Evolutionary conservation across 2,888 invertebrate genomes (phyloP), one percentile per base, ranked within the genome.

Genomic region (Lithophane socia): DNA sequence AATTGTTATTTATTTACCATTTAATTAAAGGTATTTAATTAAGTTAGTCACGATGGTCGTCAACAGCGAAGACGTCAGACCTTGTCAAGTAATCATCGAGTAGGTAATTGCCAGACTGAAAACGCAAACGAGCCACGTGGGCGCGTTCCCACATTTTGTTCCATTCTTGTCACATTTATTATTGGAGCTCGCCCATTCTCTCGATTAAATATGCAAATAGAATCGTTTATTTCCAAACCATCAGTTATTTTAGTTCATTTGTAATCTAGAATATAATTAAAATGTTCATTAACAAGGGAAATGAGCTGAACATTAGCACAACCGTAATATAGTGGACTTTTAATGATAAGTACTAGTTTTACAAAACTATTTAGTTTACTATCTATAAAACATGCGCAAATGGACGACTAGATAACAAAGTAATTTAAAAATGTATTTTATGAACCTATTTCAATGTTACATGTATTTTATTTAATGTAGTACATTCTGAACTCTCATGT

Each of bases 111-210:
- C 65, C 75, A 78, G 66, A 61, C 58, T 37, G 9, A 61, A 65
- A 77, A 65, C 69, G 75, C 74, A 77, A 79, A 77, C 73, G 68
- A 71, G 73, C 72, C 91, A 92, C 84, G 90, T 92, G 92, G 86
- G 84, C 77, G 73, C 58, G 80, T 90, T 93, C 91, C 88, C 92
- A 93, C 88, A 89, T 88, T 89, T 87, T 81, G 82, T 83, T 74
- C 77, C 78, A 83, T 85, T 85, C 86, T 79, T 70, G 85, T 80
- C 83, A 80, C 85, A 86, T 86, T 86, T 78, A 75, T 77, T 83
- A 80, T 83, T 83, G 73, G 80, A 83, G 78, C 69, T 78, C 75
- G 77, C 73, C 75, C 75, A 79, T 86, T 83, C 75, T 73, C 82
- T 77, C 80, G 79, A 88, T 87, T 90, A 83, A 86, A 81, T 83